These are phyloP conservation scores for Tyrophagus putrescentiae DNA, from an alignment of 1,140 invertebrate species.

Conservation along the genomic window DNA sequence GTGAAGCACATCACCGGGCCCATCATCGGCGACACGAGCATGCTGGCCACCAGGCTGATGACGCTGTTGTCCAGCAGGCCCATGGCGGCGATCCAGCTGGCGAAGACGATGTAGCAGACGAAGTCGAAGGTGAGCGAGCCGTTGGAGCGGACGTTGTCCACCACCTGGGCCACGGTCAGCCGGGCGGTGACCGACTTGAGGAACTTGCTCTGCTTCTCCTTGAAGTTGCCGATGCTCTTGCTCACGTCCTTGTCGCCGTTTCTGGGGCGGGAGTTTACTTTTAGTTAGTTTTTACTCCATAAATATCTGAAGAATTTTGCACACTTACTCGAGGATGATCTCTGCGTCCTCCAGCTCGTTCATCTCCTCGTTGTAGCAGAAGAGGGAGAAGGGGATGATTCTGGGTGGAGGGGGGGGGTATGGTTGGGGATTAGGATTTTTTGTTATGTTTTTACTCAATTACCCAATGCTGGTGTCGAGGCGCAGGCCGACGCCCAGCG, in stretches of 20 bases:
- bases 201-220: slow-evolving; percentile 32
- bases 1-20: slow-evolving; percentile 69
- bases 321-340: background rate
- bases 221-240: slow-evolving; percentile 19
- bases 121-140: slow-evolving; percentile 70
- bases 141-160: slow-evolving; percentile 56
- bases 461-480: slow-evolving; percentile 17
- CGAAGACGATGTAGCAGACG: slow-evolving; percentile 32
- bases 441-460: background rate
- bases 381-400: slow-evolving; percentile 20
- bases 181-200: slow-evolving; percentile 44
- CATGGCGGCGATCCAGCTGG: slow-evolving; percentile 42
- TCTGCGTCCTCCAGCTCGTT: slow-evolving; percentile 1
- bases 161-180: slow-evolving; percentile 60
- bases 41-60: slow-evolving; percentile 65
- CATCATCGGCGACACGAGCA: slow-evolving; percentile 74
- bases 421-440: background rate
- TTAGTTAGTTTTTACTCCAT: slow-evolving; percentile 1
- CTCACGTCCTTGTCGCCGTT: slow-evolving; percentile 5
- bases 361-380: slow-evolving; percentile 24
- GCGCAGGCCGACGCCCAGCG: slow-evolving; percentile 7
- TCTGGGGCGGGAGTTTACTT: background rate
- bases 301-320: background rate
- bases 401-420: background rate
- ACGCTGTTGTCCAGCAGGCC: slow-evolving; percentile 63